phyloP scores from a whole-genome alignment of 2,888 invertebrate species.

The Spisula subtruncata region DNA sequence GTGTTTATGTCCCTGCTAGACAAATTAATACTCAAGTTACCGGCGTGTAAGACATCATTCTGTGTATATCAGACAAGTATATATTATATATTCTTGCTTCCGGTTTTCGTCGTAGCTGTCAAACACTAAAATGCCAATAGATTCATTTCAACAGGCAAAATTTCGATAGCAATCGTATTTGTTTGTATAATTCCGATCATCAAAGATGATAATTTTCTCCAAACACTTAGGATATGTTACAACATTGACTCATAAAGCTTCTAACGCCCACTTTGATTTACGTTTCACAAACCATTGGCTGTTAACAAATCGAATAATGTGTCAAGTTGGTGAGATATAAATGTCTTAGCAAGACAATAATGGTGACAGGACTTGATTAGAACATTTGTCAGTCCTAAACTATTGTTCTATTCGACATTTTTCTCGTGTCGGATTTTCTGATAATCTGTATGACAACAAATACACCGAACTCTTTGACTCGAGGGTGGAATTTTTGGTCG shows the following conservation, averaged over 20 bases:
- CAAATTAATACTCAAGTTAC: background rate
- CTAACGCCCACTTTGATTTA: constrained; percentile 10
- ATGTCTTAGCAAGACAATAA: background rate
- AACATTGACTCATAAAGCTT: background rate
- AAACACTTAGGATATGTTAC: constrained; percentile 19
- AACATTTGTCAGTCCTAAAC: background rate
- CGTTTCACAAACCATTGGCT: background rate
- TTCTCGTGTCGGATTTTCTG: background rate
- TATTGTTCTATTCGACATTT: background rate
- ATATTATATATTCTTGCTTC: background rate
- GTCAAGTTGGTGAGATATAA: background rate
- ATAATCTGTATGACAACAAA: background rate
- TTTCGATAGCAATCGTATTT: constrained; percentile 5
- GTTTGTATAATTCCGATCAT: constrained; percentile 5
- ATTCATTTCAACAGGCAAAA: background rate
- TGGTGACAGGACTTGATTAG: constrained; percentile 4
- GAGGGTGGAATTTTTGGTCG: background rate
- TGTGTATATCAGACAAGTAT: background rate
- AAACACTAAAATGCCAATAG: background rate
- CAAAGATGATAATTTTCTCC: background rate
- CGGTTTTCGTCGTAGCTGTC: background rate
- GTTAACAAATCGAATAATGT: background rate
- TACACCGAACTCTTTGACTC: background rate
- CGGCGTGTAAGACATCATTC: background rate
- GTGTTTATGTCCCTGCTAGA: background rate